A percentile compares a stretch with the other conserved stretches of the same genome.
Evolutionary conservation across 2,797 vertebrate genomes (phyloP).

Genomic region (Sebastes taczanowskii): DNA sequence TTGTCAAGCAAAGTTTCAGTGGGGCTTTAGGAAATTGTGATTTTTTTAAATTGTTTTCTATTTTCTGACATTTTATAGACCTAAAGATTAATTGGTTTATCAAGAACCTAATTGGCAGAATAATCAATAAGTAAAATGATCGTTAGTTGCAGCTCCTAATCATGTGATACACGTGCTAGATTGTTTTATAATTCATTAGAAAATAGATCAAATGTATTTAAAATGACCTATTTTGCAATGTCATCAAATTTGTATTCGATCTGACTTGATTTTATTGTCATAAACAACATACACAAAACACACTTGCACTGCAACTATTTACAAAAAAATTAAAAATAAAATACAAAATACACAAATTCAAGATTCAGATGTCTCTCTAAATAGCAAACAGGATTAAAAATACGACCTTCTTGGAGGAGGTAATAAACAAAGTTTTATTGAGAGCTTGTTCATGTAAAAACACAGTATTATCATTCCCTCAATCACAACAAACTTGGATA

Average conservation of each 20-base stretch:
- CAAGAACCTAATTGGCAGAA: too few species aligned
- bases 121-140: neutral
- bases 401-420: neutral
- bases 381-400: neutral
- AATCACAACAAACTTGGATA: neutral
- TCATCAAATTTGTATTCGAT: neutral
- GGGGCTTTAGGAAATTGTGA: neutral
- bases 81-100: neutral
- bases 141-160: neutral
- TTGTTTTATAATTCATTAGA: neutral
- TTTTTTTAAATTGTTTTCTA: neutral
- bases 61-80: neutral
- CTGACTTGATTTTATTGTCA: too few species aligned
- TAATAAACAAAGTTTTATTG: neutral
- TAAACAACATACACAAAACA: neutral
- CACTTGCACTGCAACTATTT: neutral
- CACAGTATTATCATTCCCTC: neutral
- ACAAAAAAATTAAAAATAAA: too few species aligned
- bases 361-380: neutral
- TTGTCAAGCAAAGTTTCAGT: neutral
- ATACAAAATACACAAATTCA: neutral
- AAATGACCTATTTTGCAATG: neutral
- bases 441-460: neutral
- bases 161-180: neutral
- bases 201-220: neutral